Percentiles rank a stretch among this genome's conserved stretches.
These are phyloP conservation scores for Octonoba sinensis DNA, from an alignment of 2,888 invertebrate genomes.

Conservation along the genomic window DNA sequence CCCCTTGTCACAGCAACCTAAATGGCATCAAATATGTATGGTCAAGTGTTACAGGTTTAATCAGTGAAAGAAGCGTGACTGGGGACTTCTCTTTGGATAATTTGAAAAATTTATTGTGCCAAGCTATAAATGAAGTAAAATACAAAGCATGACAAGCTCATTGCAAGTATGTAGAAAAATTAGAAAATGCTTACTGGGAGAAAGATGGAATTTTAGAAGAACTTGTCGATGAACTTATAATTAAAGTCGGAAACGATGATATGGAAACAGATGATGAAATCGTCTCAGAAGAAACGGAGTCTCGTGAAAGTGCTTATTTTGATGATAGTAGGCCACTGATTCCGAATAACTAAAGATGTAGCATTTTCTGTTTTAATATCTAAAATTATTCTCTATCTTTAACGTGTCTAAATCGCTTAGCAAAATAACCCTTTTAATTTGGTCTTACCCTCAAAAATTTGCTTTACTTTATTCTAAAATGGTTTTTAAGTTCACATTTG, in stretches of 20 bases:
- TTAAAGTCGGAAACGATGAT: not conserved
- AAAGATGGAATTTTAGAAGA: constrained; percentile 7
- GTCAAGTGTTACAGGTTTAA: not conserved
- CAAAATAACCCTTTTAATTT: too few relatives aligned
- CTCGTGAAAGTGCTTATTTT: constrained; percentile 3
- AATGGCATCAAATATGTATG: not conserved
- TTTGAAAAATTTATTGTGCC: constrained; percentile 4
- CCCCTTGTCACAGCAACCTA: not conserved
- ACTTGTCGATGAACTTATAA: constrained; percentile 1
- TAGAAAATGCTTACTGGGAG: not conserved
- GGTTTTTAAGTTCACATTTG: too few relatives aligned
- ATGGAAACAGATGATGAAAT: not conserved
- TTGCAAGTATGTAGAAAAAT: constrained; percentile 3
- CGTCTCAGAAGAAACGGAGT: constrained; percentile 8
- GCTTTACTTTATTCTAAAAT: too few relatives aligned
- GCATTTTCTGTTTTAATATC: too few relatives aligned
- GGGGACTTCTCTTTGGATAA: constrained; percentile 1
- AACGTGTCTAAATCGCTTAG: too few relatives aligned
- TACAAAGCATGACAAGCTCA: not conserved
- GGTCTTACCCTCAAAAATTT: too few relatives aligned
- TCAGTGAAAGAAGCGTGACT: constrained; percentile 6
- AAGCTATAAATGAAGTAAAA: not conserved
- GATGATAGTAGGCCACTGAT: too few relatives aligned
- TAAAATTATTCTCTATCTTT: too few relatives aligned
- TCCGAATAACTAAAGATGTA: too few relatives aligned